Conservation (phyloP, 2,113 vertebrate genomes). For the Phainopepla nitens region DNA sequence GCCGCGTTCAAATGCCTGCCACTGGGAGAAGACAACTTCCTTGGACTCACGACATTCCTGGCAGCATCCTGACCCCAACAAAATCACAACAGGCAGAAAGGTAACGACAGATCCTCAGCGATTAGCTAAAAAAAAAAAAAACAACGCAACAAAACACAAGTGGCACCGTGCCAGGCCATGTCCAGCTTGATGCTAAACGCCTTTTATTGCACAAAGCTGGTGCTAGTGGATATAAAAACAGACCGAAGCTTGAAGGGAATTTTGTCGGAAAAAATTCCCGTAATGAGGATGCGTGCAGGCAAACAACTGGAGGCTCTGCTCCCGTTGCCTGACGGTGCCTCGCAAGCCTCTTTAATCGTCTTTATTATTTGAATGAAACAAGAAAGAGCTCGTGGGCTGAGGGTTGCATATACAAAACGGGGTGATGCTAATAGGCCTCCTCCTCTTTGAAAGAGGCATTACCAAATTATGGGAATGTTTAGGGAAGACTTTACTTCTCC, state of each 20-base stretch:
- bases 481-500: conserved; percentile 36
- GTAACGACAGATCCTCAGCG: conserved; percentile 60
- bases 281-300: conserved; percentile 39
- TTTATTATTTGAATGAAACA: conserved; percentile 33
- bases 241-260: conserved; percentile 52
- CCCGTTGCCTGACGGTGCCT: conserved; percentile 2
- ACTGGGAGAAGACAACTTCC: conserved; percentile 14
- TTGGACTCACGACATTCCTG: neutral
- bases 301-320: conserved; percentile 55
- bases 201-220: conserved; percentile 74
- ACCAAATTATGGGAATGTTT: conserved; percentile 47
- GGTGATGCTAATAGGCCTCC: conserved; percentile 27
- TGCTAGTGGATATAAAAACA: conserved; percentile 58
- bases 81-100: conserved; percentile 69
- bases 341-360: conserved; percentile 11
- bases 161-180: conserved; percentile 77
- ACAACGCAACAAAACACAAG: neutral
- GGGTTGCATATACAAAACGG: neutral
- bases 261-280: conserved; percentile 43
- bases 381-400: conserved; percentile 48
- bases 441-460: conserved; percentile 25
- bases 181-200: conserved; percentile 77
- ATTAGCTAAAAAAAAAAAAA: neutral
- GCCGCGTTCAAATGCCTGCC: neutral
- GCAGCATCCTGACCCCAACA: conserved; percentile 44